A percentile compares a stretch with the other conserved stretches of the same genome.
These are phyloP conservation scores for Trypoxylon attenuatum DNA, from an alignment of 2,888 invertebrate species.

Conservation along the genomic window DNA sequence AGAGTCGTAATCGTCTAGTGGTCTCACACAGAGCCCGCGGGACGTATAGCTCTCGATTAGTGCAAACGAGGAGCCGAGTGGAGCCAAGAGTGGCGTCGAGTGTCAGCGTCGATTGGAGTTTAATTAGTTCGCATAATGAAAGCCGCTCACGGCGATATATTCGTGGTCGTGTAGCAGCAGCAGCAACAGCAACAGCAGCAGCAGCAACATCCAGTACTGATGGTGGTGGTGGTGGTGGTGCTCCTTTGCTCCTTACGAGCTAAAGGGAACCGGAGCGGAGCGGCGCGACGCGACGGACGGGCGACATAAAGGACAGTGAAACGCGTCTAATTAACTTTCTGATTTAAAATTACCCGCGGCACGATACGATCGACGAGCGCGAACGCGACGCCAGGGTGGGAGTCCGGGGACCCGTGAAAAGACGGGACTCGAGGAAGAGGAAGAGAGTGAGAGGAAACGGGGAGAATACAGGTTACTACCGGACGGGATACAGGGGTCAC, in stretches of 20 bases:
- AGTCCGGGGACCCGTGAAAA: background rate
- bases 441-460: background rate
- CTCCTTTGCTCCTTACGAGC: conserved; percentile 13
- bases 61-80: conserved; percentile 35
- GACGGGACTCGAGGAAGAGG: background rate
- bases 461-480: conserved; percentile 36
- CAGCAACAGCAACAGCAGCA: no score
- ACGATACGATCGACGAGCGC: conserved; percentile 61
- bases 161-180: conserved; percentile 5
- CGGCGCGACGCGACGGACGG: conserved; percentile 37
- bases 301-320: conserved; percentile 62
- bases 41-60: conserved; percentile 32
- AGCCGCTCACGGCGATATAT: conserved; percentile 47
- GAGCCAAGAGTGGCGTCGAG: conserved; percentile 33
- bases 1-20: no score
- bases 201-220: no score
- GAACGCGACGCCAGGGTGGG: conserved; percentile 20
- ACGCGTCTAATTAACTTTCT: conserved; percentile 71
- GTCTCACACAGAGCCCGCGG: conserved; percentile 4
- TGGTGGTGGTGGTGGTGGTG: conserved; percentile 4
- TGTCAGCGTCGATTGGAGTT: conserved; percentile 64
- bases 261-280: conserved; percentile 7
- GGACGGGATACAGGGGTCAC: conserved; percentile 54
- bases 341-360: conserved; percentile 68
- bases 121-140: conserved; percentile 71